Evolutionary conservation across 1,140 invertebrate genomes (phyloP).

Genomic region (Pollicipes pollicipes): DNA sequence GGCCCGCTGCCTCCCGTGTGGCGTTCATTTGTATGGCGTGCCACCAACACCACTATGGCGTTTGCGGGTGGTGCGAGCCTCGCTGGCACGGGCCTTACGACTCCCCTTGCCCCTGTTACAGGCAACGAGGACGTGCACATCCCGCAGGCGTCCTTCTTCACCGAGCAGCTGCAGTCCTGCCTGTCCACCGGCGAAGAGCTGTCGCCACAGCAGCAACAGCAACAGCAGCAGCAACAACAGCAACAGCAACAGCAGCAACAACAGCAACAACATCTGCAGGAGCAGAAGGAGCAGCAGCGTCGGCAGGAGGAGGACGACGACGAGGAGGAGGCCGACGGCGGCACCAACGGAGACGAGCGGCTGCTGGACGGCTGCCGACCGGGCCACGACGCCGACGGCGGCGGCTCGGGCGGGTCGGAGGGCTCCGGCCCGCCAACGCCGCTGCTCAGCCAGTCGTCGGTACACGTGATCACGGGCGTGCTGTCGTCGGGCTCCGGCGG

Average conservation of each 20-base stretch:
- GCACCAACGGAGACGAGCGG: background rate
- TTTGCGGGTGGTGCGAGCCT: too few relatives aligned
- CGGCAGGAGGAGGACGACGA: background rate
- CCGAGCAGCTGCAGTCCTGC: slow-evolving; percentile 1
- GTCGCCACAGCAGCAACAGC: background rate
- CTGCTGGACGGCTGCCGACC: background rate
- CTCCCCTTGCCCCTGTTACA: too few relatives aligned
- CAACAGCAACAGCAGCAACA: background rate
- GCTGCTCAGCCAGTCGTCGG: slow-evolving; percentile 5
- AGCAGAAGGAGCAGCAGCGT: too few relatives aligned
- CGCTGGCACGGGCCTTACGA: too few relatives aligned
- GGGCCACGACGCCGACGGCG: background rate
- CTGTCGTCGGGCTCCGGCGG: background rate
- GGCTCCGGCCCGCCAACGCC: background rate
- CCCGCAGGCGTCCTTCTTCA: background rate
- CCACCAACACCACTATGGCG: too few relatives aligned
- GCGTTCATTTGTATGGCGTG: too few relatives aligned
- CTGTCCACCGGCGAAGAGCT: background rate
- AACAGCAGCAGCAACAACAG: background rate
- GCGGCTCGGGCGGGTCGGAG: background rate
- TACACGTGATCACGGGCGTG: background rate
- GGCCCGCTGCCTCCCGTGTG: too few relatives aligned
- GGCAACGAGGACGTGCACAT: slow-evolving; percentile 1
- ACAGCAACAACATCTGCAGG: too few relatives aligned
- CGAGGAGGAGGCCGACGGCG: background rate